phyloP scores from a whole-genome alignment of 2,888 invertebrate species.

The Yponomeuta sedellus region DNA sequence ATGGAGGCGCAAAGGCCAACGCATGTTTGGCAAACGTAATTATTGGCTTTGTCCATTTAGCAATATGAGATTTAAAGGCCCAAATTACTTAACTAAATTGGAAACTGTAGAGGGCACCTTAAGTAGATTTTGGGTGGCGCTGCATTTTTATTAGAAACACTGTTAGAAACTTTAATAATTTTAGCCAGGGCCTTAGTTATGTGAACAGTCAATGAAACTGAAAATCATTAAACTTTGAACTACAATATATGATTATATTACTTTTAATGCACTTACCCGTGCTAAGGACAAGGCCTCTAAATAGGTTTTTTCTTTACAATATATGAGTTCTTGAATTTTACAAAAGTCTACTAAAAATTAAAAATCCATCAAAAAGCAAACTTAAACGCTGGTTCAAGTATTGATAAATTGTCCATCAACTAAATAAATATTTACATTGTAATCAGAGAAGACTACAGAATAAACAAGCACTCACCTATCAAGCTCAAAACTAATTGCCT shows the following conservation, averaged over 20 bases:
- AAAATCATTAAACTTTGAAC: no score
- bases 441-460: background rate
- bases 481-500: background rate
- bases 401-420: no score
- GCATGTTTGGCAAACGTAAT: conserved; percentile 66
- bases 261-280: no score
- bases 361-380: no score
- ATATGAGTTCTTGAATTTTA: no score
- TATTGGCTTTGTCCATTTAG: conserved; percentile 66
- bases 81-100: conserved; percentile 68
- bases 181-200: background rate
- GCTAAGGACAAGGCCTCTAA: no score
- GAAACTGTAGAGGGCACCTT: conserved; percentile 40
- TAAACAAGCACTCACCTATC: no score
- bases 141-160: background rate
- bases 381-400: no score
- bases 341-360: no score
- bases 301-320: no score
- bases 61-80: conserved; percentile 72
- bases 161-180: background rate
- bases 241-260: no score
- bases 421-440: background rate
- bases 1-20: conserved; percentile 46
- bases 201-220: background rate
- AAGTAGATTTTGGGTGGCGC: conserved; percentile 1